These are phyloP conservation scores for Oegoconia quadripuncta DNA, from an alignment of 2,888 invertebrate species.

Conservation along the genomic window DNA sequence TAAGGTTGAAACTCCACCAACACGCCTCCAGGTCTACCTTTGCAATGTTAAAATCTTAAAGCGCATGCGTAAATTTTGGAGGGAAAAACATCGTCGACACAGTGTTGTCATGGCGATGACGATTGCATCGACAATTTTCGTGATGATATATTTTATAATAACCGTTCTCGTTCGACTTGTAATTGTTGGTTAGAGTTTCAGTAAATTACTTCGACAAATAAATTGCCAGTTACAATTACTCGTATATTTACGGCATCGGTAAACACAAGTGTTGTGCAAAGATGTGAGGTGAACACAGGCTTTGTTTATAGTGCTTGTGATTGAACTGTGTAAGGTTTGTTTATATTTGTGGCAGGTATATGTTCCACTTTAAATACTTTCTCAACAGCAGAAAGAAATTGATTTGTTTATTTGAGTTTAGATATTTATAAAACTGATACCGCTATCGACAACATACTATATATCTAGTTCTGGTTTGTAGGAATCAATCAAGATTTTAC, in stretches of 20 bases:
- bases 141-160: constrained; percentile 19
- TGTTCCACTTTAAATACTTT: neutral
- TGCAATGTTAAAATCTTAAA: constrained; percentile 21
- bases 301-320: constrained; percentile 48
- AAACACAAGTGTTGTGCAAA: constrained; percentile 25
- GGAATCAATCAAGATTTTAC: no score
- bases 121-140: constrained; percentile 41
- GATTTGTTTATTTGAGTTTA: constrained; percentile 1
- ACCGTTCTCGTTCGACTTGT: constrained; percentile 15
- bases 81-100: constrained; percentile 60
- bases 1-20: constrained; percentile 33
- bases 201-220: constrained; percentile 32
- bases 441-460: no score
- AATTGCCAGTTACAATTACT: constrained; percentile 28
- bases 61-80: constrained; percentile 75
- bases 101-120: constrained; percentile 61
- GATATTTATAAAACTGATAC: no score
- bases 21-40: constrained; percentile 7
- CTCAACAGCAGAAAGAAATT: neutral
- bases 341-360: constrained; percentile 31
- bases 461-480: no score
- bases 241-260: constrained; percentile 24
- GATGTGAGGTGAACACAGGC: constrained; percentile 34
- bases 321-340: constrained; percentile 38
- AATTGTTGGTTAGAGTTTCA: constrained; percentile 18